Base-by-base conservation (phyloP, 2,888 invertebrate species). In the Agrochola lota region DNA sequence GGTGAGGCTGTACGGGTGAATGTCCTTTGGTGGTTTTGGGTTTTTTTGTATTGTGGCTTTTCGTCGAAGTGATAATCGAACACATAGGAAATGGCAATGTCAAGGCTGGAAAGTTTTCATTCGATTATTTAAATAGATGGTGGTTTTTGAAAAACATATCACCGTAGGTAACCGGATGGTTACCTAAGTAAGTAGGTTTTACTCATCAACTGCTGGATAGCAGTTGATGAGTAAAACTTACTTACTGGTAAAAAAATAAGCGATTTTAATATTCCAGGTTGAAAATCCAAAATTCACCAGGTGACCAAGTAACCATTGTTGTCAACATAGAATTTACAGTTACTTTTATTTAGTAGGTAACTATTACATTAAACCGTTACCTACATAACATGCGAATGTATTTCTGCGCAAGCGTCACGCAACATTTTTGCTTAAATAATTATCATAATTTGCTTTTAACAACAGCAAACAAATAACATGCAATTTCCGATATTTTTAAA, bases 321-420 rank as follows among this genome's bases (percentile, higher is more conserved):
- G 57, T 35, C 57, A 84, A 72, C 52, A 84, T 20, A 66, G 30
- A 68, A 81, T 80, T 64, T 70, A 83, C 70, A 73, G 74, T 67
- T 67, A 75, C 57, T 78, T 84, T 72, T 70, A 72, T 84, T 85
- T 66, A 85, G 80, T 81, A 62, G 81, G 84, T 81, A 84, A 81
- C 81, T 84, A 83, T 85, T 77, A 84, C 80, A 86, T 86, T 84
- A 70, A 66, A 86, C 84, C 86, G 84, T 84, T 84, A 84, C 70
- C 74, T 57, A 84, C 80, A 84, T 86, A 86, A 84, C 80, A 86
- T 63, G 80, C 70, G 80, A 78, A 86, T 84, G 49, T 71, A 55
- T 80, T 86, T 78, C 85, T 70, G 71, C 75, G 62, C 72, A 74
- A 83, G 71, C 35, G 64, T 77, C 84, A 81, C 86, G 82, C 81